Evolutionary conservation across 2,797 vertebrate species (phyloP), one percentile per base, ranked within the genome.

Genomic region (Adrianichthys oophorus): DNA sequence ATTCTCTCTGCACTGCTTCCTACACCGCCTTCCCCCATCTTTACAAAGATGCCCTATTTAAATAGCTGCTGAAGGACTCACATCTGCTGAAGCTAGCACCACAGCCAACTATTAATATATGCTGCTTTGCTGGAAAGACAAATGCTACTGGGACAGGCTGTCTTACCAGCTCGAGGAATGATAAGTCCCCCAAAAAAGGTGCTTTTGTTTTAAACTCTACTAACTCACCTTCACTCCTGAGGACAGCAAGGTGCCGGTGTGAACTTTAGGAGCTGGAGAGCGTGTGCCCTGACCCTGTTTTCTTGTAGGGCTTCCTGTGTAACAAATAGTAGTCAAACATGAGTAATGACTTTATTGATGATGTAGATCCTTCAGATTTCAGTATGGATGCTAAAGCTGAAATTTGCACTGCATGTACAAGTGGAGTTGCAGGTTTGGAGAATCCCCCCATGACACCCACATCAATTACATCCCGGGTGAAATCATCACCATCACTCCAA

Each of bases 221-320:
- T 1, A 13, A 48, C 68, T 95, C 92, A 98, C 97, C 95, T 98
- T 98, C 70, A 98, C 90, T 62, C 94, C 78, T 24, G 96, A 95
- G 4, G 96, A 94, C 66, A 96, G 91, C 81, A 98, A 94, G 84
- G 91, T 93, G 81, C 93, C 94, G 15, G 94, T 92, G 50, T 98
- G 97, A 79, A 95, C 92, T 92, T 98, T 98, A 51, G 96, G 94
- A 29, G 95, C 88, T 13, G 97, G 97, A 59, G 96, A 98, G 47
- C 85, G 93, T 45, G 96, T 77, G 52, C 94, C 94, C 4, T 95
- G 97, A 59, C 90, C 89, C 70, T 92, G 92, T 82, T 98, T 99
- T 83, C 91, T 86, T 16, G 94, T 93, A 4, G 95, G 94, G 84
- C 95, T 97, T 83, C 95, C 97, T 98, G 74, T 54, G 37, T 52